phyloP scores from a whole-genome alignment of 30 jellyfish, hydroid and myxozoan genomes.

The Turritopsis dohrnii region DNA sequence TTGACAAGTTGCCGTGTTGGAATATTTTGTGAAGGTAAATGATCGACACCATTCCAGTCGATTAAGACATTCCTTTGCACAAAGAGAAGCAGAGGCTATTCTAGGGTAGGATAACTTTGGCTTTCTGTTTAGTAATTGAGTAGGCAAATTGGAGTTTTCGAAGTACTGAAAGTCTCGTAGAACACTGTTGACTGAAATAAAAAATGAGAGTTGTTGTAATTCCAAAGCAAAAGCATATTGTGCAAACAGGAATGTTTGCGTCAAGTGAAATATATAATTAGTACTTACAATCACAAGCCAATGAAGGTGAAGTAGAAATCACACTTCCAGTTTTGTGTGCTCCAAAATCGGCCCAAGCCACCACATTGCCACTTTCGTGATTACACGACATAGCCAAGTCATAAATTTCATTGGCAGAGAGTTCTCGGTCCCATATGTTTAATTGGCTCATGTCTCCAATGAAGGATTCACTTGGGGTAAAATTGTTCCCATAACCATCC shows the following conservation, averaged over 20 bases:
- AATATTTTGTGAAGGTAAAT: constrained; percentile 25
- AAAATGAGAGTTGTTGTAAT: not conserved
- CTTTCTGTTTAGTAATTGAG: constrained; percentile 21
- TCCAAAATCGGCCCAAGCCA: constrained; percentile 92
- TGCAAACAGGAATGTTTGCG: too few species aligned
- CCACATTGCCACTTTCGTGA: constrained; percentile 71
- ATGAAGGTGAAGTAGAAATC: constrained; percentile 59
- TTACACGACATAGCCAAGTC: constrained; percentile 58
- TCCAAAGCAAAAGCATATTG: too few species aligned
- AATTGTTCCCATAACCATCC: constrained; percentile 74
- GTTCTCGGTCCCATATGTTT: constrained; percentile 68
- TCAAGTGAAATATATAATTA: not conserved
- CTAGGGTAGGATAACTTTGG: not conserved
- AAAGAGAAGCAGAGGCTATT: constrained; percentile 7
- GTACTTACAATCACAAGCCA: constrained; percentile 84
- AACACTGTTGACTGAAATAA: constrained; percentile 36
- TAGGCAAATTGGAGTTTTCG: constrained; percentile 54
- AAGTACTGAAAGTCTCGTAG: constrained; percentile 60
- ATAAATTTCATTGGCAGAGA: constrained; percentile 63
- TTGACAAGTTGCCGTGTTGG: constrained; percentile 35
- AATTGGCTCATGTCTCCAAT: constrained; percentile 90
- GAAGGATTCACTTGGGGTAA: constrained; percentile 92
- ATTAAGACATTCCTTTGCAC: constrained; percentile 22
- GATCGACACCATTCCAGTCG: constrained; percentile 60
- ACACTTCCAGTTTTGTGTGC: constrained; percentile 51